Conservation (phyloP, 2,888 invertebrate genomes). For the Malthinus flaveolus region DNA sequence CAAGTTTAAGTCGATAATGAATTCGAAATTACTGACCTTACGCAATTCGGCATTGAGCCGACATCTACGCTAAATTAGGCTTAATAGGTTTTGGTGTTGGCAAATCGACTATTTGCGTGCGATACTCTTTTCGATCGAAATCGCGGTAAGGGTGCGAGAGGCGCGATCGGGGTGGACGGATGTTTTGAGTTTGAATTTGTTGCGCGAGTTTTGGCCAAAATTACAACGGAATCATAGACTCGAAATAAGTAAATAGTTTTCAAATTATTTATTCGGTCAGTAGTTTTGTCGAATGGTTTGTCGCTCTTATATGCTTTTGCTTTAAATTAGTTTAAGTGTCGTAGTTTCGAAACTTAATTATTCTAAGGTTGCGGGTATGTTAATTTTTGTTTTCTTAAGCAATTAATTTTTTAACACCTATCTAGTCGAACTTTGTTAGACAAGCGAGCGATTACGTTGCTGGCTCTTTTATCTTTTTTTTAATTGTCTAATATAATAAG, state of each 20-base stretch:
- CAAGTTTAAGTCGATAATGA: conserved; percentile 31
- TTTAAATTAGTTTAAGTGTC: not conserved
- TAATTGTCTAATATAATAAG: too few relatives aligned
- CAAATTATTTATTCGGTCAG: conserved; percentile 8
- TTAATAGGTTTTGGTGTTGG: conserved; percentile 18
- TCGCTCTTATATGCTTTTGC: conserved; percentile 1
- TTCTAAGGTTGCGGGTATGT: too few relatives aligned
- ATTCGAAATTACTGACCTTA: conserved; percentile 29
- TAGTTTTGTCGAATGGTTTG: conserved; percentile 5
- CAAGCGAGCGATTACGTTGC: too few relatives aligned
- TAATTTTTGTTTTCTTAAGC: too few relatives aligned
- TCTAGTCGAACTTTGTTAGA: too few relatives aligned
- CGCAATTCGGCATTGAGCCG: conserved; percentile 25
- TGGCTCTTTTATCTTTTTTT: too few relatives aligned
- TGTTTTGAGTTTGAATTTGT: not conserved
- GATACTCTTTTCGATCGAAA: not conserved
- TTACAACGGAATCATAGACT: not conserved
- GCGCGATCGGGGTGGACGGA: not conserved
- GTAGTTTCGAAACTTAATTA: too few relatives aligned
- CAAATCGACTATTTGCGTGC: conserved; percentile 5
- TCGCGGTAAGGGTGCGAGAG: not conserved
- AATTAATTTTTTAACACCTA: too few relatives aligned
- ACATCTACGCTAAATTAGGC: conserved; percentile 20
- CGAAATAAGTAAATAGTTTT: conserved; percentile 6
- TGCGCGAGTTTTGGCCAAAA: conserved; percentile 1